Base-by-base conservation (phyloP, 1,140 invertebrate species). In the Berghia stephanieae region DNA sequence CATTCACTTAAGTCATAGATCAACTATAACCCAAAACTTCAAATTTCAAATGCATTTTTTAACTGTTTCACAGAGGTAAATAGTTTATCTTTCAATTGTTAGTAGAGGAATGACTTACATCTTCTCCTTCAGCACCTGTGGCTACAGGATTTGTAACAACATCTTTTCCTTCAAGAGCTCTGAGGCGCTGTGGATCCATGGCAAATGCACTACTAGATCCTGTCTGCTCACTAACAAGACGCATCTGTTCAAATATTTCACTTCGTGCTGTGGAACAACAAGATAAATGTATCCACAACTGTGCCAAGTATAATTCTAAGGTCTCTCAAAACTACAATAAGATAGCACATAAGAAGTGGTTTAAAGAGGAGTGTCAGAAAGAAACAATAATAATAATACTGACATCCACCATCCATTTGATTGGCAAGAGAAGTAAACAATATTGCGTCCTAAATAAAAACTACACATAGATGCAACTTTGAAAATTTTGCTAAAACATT, bases 191-290 rank as follows among this genome's bases (percentile, higher is more conserved):
- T 10, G 69, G 55, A 21, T 10, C 46, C 2, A 70, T 67, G 6
- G 55, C 68, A 52, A 49, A 40, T 40, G 27, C 46, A 24, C 46
- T 49, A 42, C 27, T 57, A n/a, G 79, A 4, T 49, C 69, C 55
- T 27, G 81, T 81, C 18, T 79, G 34, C 18, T 80, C 79, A 57
- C 60, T 66, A 43, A 75, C 55, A 5, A 63, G 46, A 21, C 68
- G 63, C 82, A 94, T 93, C 8, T 92, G 92, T 87, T 96, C 96
- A 89, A 96, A 95, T 92, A 95, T 95, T 43, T 78, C 78, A 87
- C 94, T 97, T 87, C 95, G 95, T 81, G 94, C 95, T 95, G 86
- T 42, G 89, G 88, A 85, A 81, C 70, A 81, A 82, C 44, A 49
- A 76, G 36, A 78, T 75, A 75, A 75, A 24, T 49, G 69, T 42